Evolutionary conservation across 2,113 vertebrate genomes (phyloP).

Genomic region (Willisornis vidua): DNA sequence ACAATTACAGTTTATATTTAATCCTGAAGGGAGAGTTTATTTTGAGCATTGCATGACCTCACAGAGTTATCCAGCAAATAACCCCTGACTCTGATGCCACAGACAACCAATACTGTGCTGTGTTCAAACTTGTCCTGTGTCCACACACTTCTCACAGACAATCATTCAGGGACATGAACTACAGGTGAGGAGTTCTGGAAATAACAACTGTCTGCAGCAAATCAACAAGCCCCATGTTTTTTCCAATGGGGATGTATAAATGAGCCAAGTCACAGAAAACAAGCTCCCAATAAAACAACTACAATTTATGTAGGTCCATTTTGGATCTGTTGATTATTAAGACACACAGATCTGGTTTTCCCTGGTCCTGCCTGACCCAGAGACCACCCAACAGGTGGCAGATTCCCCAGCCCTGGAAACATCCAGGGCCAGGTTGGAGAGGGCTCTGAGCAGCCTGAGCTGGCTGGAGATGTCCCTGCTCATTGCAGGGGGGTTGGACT

Average conservation of each 20-base stretch:
- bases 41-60: constrained; percentile 50
- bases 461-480: not conserved
- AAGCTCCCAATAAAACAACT: not conserved
- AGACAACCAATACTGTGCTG: not conserved
- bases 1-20: constrained; percentile 70
- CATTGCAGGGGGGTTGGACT: not conserved
- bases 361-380: not conserved
- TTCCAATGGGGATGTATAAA: not conserved
- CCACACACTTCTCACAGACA: not conserved
- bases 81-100: not conserved
- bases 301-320: not conserved
- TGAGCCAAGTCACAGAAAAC: not conserved
- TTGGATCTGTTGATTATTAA: not conserved
- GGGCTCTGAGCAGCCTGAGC: not conserved
- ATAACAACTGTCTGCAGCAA: not conserved
- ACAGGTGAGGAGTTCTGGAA: not conserved
- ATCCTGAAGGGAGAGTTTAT: constrained; percentile 48
- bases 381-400: not conserved
- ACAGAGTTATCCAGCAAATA: not conserved
- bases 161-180: not conserved
- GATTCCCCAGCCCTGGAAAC: not conserved
- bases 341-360: not conserved
- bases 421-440: not conserved
- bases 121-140: not conserved
- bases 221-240: not conserved